Conservation (phyloP, 2,888 invertebrate genomes). For the Hypomecis atomaria region DNA sequence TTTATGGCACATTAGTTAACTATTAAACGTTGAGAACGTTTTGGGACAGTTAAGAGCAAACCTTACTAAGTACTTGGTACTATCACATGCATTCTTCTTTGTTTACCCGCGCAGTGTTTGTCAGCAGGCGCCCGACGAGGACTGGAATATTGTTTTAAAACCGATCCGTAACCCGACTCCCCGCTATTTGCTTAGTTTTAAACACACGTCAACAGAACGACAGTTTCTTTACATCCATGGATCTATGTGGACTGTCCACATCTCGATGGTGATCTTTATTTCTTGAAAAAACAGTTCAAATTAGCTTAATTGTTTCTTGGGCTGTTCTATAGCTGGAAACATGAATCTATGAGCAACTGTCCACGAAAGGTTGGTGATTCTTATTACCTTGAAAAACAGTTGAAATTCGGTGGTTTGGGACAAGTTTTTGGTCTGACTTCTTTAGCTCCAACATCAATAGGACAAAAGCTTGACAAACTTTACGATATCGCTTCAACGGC, state of each 20-base stretch:
- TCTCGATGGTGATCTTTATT: no score
- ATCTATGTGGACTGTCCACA: not conserved
- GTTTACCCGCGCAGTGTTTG: slow-evolving; percentile 38
- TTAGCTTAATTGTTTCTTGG: not conserved
- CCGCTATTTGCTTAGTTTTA: slow-evolving; percentile 75
- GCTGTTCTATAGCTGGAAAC: no score
- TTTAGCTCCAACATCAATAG: not conserved
- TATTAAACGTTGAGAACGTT: no score
- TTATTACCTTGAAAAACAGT: not conserved
- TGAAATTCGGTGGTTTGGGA: not conserved
- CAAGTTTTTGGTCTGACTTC: not conserved
- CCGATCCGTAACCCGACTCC: slow-evolving; percentile 68
- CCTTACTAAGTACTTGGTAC: no score
- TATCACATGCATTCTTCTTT: not conserved
- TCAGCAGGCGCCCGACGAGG: slow-evolving; percentile 59
- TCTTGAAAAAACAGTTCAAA: no score
- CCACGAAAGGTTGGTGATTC: not conserved
- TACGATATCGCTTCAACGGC: not conserved
- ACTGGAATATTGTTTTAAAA: slow-evolving; percentile 69
- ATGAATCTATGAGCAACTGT: no score
- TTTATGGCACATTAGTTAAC: no score
- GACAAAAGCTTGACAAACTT: not conserved
- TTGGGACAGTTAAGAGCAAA: no score
- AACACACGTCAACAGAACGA: slow-evolving; percentile 66
- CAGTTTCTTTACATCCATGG: slow-evolving; percentile 1